Percentiles rank a stretch among this genome's conserved stretches.
These are phyloP conservation scores for Nasua narica DNA, from an alignment of 2,797 vertebrate genomes.

Conservation along the genomic window DNA sequence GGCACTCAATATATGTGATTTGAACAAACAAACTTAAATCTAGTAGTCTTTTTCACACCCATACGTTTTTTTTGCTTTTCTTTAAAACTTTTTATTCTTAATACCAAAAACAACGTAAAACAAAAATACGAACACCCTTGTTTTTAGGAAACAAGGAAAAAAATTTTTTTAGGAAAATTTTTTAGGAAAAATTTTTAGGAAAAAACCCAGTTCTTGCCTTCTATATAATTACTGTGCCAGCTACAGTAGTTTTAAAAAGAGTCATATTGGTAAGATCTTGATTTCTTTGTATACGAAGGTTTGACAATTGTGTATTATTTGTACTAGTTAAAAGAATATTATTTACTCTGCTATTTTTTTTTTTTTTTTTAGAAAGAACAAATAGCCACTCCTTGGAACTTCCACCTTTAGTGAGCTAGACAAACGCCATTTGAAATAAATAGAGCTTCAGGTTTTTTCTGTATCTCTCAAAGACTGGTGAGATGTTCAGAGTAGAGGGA, in stretches of 20 bases:
- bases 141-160: background rate
- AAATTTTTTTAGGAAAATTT: no score
- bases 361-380: background rate
- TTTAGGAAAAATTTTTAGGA: background rate
- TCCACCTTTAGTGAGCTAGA: background rate
- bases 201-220: background rate
- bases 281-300: background rate
- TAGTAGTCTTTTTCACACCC: background rate
- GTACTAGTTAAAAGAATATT: background rate
- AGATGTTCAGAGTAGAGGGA: background rate
- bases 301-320: background rate
- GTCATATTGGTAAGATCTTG: background rate
- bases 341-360: background rate
- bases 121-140: background rate
- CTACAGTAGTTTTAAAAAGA: background rate
- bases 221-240: background rate
- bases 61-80: background rate
- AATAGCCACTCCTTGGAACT: background rate
- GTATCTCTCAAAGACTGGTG: background rate
- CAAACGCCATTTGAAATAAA: background rate
- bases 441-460: background rate
- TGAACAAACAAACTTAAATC: background rate
- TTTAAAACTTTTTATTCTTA: no score
- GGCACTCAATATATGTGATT: background rate
- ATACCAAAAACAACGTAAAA: background rate